Conservation (phyloP, 2,888 invertebrate genomes). For the Drosophila mercatorum region DNA sequence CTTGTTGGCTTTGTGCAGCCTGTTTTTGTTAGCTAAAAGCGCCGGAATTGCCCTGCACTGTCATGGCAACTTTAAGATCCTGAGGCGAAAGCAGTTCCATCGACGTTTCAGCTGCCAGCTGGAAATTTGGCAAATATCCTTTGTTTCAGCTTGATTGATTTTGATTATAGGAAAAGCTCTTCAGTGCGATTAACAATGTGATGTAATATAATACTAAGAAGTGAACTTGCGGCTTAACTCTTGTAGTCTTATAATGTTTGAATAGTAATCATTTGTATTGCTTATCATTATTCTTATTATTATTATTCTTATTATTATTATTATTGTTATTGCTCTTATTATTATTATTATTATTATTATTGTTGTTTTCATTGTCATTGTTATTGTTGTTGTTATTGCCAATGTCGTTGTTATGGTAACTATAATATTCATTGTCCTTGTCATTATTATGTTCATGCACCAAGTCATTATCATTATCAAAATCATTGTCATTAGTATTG, state of each 20-base stretch:
- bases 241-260: neutral
- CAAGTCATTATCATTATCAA: neutral
- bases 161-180: neutral
- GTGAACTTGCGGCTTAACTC: too few species aligned
- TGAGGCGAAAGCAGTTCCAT: neutral
- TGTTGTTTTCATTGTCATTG: neutral
- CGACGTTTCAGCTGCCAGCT: neutral
- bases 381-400: neutral
- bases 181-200: neutral
- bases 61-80: constrained; percentile 18
- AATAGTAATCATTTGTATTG: neutral
- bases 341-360: neutral
- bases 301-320: neutral
- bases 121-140: constrained; percentile 1
- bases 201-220: neutral
- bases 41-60: constrained; percentile 18
- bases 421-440: neutral
- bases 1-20: constrained; percentile 31
- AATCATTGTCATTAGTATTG: neutral
- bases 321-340: neutral
- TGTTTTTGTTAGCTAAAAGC: constrained; percentile 41
- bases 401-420: neutral
- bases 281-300: neutral
- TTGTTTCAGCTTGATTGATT: constrained; percentile 3
- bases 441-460: neutral